Base-by-base conservation (phyloP, 2,797 vertebrate genomes). In the Triplophysa yarkandensis region DNA sequence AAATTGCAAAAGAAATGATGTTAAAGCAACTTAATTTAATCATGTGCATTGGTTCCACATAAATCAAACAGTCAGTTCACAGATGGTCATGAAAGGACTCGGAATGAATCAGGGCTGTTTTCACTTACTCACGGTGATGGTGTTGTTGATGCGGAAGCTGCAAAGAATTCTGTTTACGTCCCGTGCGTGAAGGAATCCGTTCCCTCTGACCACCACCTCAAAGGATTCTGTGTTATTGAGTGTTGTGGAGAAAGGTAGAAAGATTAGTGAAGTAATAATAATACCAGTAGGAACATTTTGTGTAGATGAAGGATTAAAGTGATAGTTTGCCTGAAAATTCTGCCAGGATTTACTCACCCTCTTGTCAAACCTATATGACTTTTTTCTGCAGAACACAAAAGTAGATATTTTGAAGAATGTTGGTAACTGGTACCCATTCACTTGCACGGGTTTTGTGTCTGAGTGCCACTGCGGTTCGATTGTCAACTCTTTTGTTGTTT, bases 61-160 rank as follows among this genome's bases (percentile, higher is more conserved):
- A 2, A 58, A 39, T 36, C 34, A 39, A n/a, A n/a, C 7, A 4
- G 58, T 60, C n/a, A 36, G 60, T 21, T 39, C 32, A 6, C 55
- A 28, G 34, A 1, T 54, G n/a, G 32, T 1, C 25, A 28, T 43
- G 25, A 17, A 63, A 63, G 25, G 8, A 41, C 7, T 6, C 30
- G 70, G n/a, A 43, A 54, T 54, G 7, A 4, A 0, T 28, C 17
- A 10, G 10, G 39, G 61, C 34, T 30, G 39, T 55, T 74, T 48
- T 74, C 41, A 89, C 96, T 96, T 89, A 99, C 98, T 98, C 77
- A 96, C 79, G 0, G 95, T 97, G n/a, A 93, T 80, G 0, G 95
- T 97, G 80, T 98, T 96, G 0, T 99, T 99, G 88, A 99, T 95
- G 81, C 92, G 93, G 90, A 99, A 99, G 82, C 97, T 99, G 92